Conservation (phyloP, 1,140 invertebrate species). For the Sycophaga agraensis region DNA sequence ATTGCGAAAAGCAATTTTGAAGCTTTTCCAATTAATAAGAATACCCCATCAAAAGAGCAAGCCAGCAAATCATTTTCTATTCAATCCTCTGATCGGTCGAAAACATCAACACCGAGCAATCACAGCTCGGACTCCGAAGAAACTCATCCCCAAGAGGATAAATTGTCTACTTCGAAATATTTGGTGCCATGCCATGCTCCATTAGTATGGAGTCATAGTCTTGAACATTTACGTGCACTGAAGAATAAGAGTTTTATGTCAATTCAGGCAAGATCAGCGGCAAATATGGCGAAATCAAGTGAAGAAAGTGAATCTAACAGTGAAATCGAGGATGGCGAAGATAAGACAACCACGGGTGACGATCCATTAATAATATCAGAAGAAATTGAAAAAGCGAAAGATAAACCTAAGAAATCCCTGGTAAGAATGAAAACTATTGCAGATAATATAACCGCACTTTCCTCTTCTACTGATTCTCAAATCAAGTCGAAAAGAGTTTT, state of each 20-base stretch:
- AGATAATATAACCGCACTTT: not conserved
- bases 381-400: not conserved
- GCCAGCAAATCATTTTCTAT: slow-evolving; percentile 20
- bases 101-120: slow-evolving; percentile 21
- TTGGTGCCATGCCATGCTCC: slow-evolving; percentile 48
- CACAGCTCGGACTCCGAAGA: slow-evolving; percentile 41
- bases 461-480: not conserved
- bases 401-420: slow-evolving; percentile 14
- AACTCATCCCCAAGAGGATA: slow-evolving; percentile 21
- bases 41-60: no score
- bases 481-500: slow-evolving; percentile 1
- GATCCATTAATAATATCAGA: not conserved
- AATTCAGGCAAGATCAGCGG: slow-evolving; percentile 37
- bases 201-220: slow-evolving; percentile 40
- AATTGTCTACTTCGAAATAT: slow-evolving; percentile 36
- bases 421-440: slow-evolving; percentile 29
- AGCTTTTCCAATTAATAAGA: no score
- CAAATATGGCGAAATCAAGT: slow-evolving; percentile 29
- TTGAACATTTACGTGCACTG: slow-evolving; percentile 48
- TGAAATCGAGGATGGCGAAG: not conserved
- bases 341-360: not conserved
- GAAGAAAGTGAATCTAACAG: slow-evolving; percentile 35
- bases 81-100: slow-evolving; percentile 32
- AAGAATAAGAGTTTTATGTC: slow-evolving; percentile 40
- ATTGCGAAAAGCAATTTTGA: not conserved